Conservation (phyloP, 2,113 vertebrate genomes). For the Heterotis niloticus region DNA sequence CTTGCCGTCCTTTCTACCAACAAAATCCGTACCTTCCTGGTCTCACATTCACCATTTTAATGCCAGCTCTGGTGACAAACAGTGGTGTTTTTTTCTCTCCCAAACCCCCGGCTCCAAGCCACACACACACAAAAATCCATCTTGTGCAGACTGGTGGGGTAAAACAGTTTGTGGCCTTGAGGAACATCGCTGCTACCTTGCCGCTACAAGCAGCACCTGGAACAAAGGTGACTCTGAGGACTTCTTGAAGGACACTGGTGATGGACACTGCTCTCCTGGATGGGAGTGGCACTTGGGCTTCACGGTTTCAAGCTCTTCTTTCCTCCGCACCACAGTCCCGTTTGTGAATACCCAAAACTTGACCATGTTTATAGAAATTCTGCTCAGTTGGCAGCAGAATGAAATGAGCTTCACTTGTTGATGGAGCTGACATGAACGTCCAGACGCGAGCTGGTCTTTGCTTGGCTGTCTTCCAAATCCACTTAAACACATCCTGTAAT, state of each 20-base stretch:
- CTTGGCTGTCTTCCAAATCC: no score
- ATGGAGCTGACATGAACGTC: no score
- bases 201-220: not conserved
- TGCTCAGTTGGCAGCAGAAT: no score
- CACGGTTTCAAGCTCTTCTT: not conserved
- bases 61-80: slow-evolving; percentile 16
- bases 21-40: not conserved
- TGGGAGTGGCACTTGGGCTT: not conserved
- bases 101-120: not conserved
- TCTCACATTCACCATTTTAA: slow-evolving; percentile 14
- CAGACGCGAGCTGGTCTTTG: no score
- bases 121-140: not conserved
- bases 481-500: no score
- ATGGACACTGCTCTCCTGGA: no score
- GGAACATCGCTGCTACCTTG: not conserved
- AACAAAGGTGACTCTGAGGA: slow-evolving; percentile 4
- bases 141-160: not conserved
- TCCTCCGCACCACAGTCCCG: not conserved
- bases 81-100: not conserved
- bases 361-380: not conserved
- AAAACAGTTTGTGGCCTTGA: slow-evolving; percentile 17
- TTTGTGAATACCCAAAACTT: not conserved
- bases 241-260: not conserved
- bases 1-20: not conserved
- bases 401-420: no score